Percentiles rank a stretch among this genome's conserved stretches.
phyloP scores from a whole-genome alignment of 2,888 invertebrate genomes.

The Apoderus coryli region DNA sequence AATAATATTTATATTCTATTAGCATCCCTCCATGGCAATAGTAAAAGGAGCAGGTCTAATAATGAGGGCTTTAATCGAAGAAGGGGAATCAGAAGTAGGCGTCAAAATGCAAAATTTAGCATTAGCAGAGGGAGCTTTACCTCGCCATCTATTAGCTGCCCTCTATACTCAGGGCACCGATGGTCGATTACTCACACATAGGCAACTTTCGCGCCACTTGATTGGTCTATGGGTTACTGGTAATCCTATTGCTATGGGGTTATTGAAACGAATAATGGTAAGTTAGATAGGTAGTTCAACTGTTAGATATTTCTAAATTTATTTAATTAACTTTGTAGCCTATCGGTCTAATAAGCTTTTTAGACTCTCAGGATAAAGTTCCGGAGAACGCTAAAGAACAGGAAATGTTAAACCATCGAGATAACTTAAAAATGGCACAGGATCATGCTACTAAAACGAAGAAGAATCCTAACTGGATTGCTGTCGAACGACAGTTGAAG shows the following conservation, averaged over 20 bases:
- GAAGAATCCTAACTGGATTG: conserved; percentile 56
- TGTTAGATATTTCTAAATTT: conserved; percentile 5
- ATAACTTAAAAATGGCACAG: conserved; percentile 90
- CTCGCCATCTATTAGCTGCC: conserved; percentile 81
- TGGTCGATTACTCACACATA: conserved; percentile 67
- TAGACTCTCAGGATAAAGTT: conserved; percentile 77
- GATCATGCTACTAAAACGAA: conserved; percentile 55
- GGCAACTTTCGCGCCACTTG: conserved; percentile 85
- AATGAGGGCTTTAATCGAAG: conserved; percentile 95
- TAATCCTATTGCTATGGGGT: conserved; percentile 77
- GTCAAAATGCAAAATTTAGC: conserved; percentile 92
- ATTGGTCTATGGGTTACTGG: conserved; percentile 94
- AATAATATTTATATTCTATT: conserved; percentile 19
- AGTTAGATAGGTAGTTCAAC: conserved; percentile 20
- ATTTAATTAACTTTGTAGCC: conserved; percentile 46
- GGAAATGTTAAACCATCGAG: conserved; percentile 63
- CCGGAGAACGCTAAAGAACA: conserved; percentile 58
- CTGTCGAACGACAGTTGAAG: conserved; percentile 55
- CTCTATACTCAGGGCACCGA: conserved; percentile 72
- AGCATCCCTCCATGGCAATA: conserved; percentile 95
- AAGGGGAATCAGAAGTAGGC: conserved; percentile 84
- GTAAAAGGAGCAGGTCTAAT: conserved; percentile 97
- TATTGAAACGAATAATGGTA: conserved; percentile 80
- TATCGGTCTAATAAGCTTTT: conserved; percentile 73
- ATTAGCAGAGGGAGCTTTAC: conserved; percentile 89